Base-by-base conservation (phyloP, 2,888 invertebrate species). In the Stictocephala bisonia region DNA sequence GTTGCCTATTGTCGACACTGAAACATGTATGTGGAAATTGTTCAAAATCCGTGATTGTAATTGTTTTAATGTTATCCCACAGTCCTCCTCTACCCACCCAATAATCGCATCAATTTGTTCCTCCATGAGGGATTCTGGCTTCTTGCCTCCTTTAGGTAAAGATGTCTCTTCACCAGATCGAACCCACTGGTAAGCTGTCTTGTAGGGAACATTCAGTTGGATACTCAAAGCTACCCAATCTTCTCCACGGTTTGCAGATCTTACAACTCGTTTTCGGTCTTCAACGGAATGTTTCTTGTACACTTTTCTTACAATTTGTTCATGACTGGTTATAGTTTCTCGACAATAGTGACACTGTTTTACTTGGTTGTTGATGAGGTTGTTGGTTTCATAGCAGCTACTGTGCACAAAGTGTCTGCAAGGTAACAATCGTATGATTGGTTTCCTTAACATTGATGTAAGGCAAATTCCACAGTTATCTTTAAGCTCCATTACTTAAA, bases 171-270 rank as follows among this genome's bases (percentile, higher is more conserved):
- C 22, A 2, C 58, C 58, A 3, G 58, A 58, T 22, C 26, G 22
- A 13, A 58, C 26, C 58, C 58, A 58, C 26, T 15, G 2, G 26
- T 58, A 58, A 2, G 27, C 58, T 24, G 58, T 58, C n/a, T 58
- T 58, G 58, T 58, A 58, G 4, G 58, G 27, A 2, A 58, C 58
- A 24, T 58, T 24, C 18, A 58, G 31, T n/a, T 58, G 58, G 6
- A 3, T 26, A 9, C 26, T 29, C 26, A 58, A 26, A 13, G 26
- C 1, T 9, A 29, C 58, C 58, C 58, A 58, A 58, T 26, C 58
- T 26, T 58, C 58, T 26, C 26, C 24, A 11, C 22, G 9, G 27
- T 24, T 58, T 24, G 22, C 24, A 26, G 58, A 3, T 13, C n/a
- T 9, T 13, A 58, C 22, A 2, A 58, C 26, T 15, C 26, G 4